Conservation (phyloP, 1,140 invertebrate genomes). For the Sitobion miscanthi region DNA sequence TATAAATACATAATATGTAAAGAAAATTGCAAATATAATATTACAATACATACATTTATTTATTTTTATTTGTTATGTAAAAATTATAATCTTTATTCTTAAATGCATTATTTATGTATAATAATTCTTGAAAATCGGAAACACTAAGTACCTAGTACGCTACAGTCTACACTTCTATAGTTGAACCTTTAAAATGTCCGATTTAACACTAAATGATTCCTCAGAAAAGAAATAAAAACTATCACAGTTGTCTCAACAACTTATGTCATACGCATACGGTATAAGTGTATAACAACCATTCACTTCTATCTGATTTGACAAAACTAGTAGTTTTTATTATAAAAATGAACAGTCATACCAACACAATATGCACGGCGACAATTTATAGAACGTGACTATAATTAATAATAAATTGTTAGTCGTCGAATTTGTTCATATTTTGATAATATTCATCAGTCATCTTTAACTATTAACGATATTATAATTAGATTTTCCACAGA, state of each 20-base stretch:
- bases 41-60: too few relatives aligned
- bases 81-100: too few relatives aligned
- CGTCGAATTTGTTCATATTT: background rate
- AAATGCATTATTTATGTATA: too few relatives aligned
- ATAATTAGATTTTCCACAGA: background rate
- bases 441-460: background rate
- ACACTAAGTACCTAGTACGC: background rate
- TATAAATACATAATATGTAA: too few relatives aligned
- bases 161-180: too few relatives aligned
- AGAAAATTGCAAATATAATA: too few relatives aligned
- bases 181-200: too few relatives aligned
- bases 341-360: background rate
- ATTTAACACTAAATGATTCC: too few relatives aligned
- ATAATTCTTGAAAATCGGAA: too few relatives aligned
- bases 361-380: background rate
- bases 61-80: too few relatives aligned
- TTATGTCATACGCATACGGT: background rate
- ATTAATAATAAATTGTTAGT: background rate
- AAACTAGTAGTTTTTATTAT: background rate
- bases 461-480: background rate
- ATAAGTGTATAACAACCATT: background rate
- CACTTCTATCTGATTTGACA: background rate
- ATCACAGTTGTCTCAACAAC: background rate
- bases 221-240: background rate
- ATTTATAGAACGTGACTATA: background rate